Base-by-base conservation (phyloP, 2,113 vertebrate species). In the Mohoua ochrocephala region DNA sequence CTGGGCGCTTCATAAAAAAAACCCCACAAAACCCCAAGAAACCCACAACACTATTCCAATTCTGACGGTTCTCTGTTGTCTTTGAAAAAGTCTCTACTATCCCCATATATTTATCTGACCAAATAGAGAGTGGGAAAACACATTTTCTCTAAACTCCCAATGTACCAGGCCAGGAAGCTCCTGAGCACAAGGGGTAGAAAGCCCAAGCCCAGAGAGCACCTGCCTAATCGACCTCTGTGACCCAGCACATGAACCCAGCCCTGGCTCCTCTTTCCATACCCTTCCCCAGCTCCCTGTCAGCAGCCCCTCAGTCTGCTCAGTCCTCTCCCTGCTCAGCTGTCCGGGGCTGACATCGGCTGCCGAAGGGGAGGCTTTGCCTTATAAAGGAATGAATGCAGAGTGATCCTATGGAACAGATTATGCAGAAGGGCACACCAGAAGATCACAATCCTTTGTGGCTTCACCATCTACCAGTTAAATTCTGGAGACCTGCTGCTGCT, bases 161-260 rank as follows among this genome's bases (percentile, higher is more conserved):
- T 3, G 10, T 15, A 33, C 2, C 26, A 61, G 45, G 13, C 14
- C 59, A 47, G 47, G 61, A 78, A 31, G 16, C 21, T 84, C 47
- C 53, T 45, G 49, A 63, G 23, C 39, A 68, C 20, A 33, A 28
- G 2, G 3, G 31, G 20, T 0, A 59, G 33, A 61, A 81, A 82
- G 70, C 31, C 78, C 16, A 68, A 35, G 35, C 17, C 30, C 69
- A 37, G 52, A 16, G 63, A 60, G 31, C 5, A 1, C 6, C 50
- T 30, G 21, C 8, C 49, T 27, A 3, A 20, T 3, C 0, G 1
- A 44, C 28, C 13, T 33, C 35, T 76, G 52, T 22, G 42, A 59
- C 5, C 21, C 64, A 73, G 30, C 69, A 56, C 33, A 1, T n/a
- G 2, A 53, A 22, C 2, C 7, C 83, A 86, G 31, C 9, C 44